These are phyloP conservation scores for Vulpes ferrilata DNA, from an alignment of 2,113 vertebrate genomes.

Conservation along the genomic window DNA sequence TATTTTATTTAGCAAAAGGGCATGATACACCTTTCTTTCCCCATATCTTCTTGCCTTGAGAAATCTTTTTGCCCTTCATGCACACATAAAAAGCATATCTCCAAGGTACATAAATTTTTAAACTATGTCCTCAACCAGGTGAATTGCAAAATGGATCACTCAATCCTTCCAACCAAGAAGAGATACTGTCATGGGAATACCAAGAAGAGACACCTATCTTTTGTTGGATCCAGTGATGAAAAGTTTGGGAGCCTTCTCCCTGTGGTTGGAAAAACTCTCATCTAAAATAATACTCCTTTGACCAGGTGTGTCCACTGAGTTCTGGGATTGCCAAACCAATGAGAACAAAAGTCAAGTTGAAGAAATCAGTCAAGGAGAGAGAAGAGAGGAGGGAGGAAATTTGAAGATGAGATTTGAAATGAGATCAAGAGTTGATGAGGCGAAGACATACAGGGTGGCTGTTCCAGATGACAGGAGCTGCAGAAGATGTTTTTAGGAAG, in stretches of 20 bases:
- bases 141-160: not conserved
- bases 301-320: not conserved
- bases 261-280: not conserved
- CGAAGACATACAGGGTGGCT: not conserved
- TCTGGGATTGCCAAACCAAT: not conserved
- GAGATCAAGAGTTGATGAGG: constrained; percentile 34
- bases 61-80: not conserved
- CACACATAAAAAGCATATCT: not conserved
- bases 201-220: too few species aligned
- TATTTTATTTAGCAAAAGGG: constrained; percentile 40
- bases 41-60: not conserved
- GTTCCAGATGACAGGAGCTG: not conserved
- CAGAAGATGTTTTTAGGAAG: not conserved
- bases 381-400: not conserved
- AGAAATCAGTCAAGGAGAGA: not conserved
- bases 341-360: not conserved
- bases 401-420: constrained; percentile 30
- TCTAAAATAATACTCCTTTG: not conserved
- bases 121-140: not conserved
- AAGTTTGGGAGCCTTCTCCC: not conserved
- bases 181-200: not conserved
- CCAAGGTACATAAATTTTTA: not conserved
- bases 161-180: not conserved
- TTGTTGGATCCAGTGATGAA: not conserved
- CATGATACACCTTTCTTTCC: not conserved